Evolutionary conservation across 1,140 invertebrate species (phyloP).

Genomic region (Cotesia vestalis): DNA sequence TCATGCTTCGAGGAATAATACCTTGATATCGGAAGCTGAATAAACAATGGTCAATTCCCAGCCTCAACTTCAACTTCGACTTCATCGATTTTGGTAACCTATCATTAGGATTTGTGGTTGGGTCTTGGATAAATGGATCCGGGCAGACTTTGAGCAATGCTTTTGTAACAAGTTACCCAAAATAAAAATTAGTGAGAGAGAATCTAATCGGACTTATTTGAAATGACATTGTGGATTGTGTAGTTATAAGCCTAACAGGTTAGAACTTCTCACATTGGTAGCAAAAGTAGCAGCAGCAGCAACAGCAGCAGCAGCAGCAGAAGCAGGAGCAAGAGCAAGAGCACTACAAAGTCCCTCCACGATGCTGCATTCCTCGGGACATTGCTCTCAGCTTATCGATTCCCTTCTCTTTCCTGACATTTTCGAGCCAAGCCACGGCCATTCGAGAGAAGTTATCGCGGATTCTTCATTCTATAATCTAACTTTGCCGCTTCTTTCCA

Average conservation of each 20-base stretch:
- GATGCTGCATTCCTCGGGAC: conserved; percentile 37
- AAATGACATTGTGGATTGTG: too few relatives aligned
- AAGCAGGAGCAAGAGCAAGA: conserved; percentile 25
- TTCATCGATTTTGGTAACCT: too few relatives aligned
- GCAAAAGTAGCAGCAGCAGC: conserved; percentile 5
- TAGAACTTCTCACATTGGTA: conserved; percentile 8
- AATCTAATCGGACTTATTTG: too few relatives aligned
- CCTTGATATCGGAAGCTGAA: conserved; percentile 29
- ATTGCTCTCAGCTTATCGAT: conserved; percentile 40
- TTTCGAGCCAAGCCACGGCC: conserved; percentile 37
- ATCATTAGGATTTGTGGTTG: too few relatives aligned
- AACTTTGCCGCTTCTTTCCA: conserved; percentile 30
- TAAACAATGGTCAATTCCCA: conserved; percentile 14
- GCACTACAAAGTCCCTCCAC: conserved; percentile 26
- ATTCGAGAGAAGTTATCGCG: conserved; percentile 31
- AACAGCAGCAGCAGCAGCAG: conserved; percentile 23
- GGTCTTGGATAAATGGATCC: too few relatives aligned
- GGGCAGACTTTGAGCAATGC: too few relatives aligned
- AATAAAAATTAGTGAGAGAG: too few relatives aligned
- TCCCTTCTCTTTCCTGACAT: conserved; percentile 40
- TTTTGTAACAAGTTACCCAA: neutral
- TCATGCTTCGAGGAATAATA: conserved; percentile 55
- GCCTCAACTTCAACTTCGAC: neutral
- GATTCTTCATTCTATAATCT: conserved; percentile 33
- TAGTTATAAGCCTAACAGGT: neutral